Conservation (phyloP, 2,888 invertebrate genomes). For the Trichopria drosophilae region DNA sequence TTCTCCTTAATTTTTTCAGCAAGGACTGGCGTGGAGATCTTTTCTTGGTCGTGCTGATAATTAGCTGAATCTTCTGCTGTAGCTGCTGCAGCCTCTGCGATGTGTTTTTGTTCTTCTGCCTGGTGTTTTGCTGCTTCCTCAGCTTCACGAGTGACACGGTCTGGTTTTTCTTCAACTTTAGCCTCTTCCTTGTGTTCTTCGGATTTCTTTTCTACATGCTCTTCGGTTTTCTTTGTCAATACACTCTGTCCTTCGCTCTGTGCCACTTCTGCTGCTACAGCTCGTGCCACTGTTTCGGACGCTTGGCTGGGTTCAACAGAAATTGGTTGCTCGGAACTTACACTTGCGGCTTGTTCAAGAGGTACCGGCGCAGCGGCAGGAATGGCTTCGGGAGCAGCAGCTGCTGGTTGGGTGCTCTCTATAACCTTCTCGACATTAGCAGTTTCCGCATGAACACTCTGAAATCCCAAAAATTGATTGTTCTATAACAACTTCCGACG, state of each 20-base stretch:
- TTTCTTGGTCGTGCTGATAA: too few species aligned
- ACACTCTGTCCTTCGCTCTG: slow-evolving; percentile 1
- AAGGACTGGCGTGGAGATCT: too few species aligned
- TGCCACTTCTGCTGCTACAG: slow-evolving; percentile 25
- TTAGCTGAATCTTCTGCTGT: slow-evolving; percentile 8
- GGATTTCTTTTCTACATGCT: slow-evolving; percentile 13
- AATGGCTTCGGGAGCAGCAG: slow-evolving; percentile 24
- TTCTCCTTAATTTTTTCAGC: too few species aligned
- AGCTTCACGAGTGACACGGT: slow-evolving; percentile 50
- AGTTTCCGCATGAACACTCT: not conserved
- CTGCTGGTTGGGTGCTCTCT: slow-evolving; percentile 14
- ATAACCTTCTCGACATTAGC: slow-evolving; percentile 11
- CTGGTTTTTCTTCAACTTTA: slow-evolving; percentile 51
- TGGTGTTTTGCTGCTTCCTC: slow-evolving; percentile 45
- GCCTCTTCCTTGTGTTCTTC: slow-evolving; percentile 38
- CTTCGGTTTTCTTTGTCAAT: slow-evolving; percentile 24
- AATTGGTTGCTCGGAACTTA: too few species aligned
- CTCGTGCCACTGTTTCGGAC: slow-evolving; percentile 34
- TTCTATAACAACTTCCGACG: too few species aligned
- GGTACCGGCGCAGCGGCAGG: too few species aligned
- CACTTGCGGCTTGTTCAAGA: too few species aligned
- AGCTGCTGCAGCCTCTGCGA: slow-evolving; percentile 21
- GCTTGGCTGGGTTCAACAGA: slow-evolving; percentile 37
- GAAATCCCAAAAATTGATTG: too few species aligned
- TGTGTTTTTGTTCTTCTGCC: too few species aligned